Percentiles rank a stretch among this genome's conserved stretches.
phyloP scores from a whole-genome alignment of 2,113 vertebrate species.

The Pyrgilauda ruficollis region DNA sequence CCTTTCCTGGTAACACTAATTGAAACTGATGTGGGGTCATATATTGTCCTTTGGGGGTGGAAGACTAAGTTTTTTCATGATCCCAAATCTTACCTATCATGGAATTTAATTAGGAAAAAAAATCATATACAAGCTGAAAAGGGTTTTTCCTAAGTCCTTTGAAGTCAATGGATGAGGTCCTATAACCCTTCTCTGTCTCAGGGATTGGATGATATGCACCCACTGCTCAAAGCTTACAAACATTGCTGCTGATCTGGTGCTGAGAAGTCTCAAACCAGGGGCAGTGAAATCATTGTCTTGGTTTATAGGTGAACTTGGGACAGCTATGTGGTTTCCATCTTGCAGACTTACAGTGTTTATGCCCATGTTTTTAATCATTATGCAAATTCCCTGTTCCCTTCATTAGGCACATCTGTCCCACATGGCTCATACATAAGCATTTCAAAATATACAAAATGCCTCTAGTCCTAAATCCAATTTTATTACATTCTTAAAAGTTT shows the following conservation, averaged over 20 bases:
- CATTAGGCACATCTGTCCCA: not conserved
- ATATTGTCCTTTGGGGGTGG: not conserved
- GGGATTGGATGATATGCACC: not conserved
- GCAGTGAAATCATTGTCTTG: not conserved
- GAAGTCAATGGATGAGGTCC: not conserved
- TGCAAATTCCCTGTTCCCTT: not conserved
- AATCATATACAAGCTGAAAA: not conserved
- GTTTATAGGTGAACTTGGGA: not conserved
- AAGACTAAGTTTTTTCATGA: not conserved
- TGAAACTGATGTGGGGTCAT: not conserved
- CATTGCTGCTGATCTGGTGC: not conserved
- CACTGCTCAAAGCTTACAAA: not conserved
- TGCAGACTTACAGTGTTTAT: not conserved
- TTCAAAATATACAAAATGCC: not conserved
- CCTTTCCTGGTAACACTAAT: not conserved
- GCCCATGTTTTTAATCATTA: not conserved
- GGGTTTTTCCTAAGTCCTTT: not conserved
- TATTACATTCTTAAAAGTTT: conserved; percentile 45
- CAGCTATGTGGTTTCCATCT: not conserved
- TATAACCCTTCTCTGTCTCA: not conserved
- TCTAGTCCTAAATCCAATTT: conserved; percentile 26
- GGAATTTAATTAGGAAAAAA: not conserved
- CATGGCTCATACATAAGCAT: not conserved
- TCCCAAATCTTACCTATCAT: not conserved
- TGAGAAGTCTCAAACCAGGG: not conserved